phyloP scores from a whole-genome alignment of 2,888 invertebrate species.

The Agrochola lota region DNA sequence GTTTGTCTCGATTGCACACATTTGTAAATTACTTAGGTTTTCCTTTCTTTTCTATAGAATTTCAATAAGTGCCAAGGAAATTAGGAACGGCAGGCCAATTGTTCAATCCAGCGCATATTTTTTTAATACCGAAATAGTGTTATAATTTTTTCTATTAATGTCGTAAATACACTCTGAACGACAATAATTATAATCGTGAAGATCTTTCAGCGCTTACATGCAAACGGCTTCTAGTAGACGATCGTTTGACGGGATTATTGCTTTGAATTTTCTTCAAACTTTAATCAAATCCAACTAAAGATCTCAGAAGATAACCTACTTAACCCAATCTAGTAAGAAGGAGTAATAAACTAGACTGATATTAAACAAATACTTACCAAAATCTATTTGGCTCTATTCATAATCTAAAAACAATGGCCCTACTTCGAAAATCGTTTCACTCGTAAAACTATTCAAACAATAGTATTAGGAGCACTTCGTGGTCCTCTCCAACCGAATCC shows the following conservation, averaged over 20 bases:
- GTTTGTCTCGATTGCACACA: not conserved
- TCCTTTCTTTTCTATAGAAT: not conserved
- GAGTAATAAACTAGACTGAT: not conserved
- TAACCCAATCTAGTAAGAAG: not conserved
- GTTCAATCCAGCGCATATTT: not conserved
- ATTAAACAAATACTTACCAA: not conserved
- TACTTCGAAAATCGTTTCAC: conserved; percentile 14
- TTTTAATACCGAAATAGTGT: not conserved
- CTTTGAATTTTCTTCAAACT: not conserved
- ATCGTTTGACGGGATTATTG: not conserved
- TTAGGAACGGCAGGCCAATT: not conserved
- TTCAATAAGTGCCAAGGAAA: not conserved
- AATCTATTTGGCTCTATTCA: not conserved
- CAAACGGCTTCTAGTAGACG: too few relatives aligned
- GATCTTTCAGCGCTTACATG: too few relatives aligned
- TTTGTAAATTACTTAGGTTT: not conserved
- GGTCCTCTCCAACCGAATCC: conserved; percentile 9
- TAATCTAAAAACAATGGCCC: not conserved
- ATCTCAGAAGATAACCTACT: not conserved
- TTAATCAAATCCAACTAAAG: not conserved
- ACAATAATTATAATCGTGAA: too few relatives aligned
- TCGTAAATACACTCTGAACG: too few relatives aligned
- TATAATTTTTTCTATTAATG: not conserved
- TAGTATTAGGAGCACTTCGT: conserved; percentile 25
- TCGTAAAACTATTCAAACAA: conserved; percentile 45